Conservation (phyloP, 2,797 vertebrate genomes). For the Propithecus deckenii region DNA sequence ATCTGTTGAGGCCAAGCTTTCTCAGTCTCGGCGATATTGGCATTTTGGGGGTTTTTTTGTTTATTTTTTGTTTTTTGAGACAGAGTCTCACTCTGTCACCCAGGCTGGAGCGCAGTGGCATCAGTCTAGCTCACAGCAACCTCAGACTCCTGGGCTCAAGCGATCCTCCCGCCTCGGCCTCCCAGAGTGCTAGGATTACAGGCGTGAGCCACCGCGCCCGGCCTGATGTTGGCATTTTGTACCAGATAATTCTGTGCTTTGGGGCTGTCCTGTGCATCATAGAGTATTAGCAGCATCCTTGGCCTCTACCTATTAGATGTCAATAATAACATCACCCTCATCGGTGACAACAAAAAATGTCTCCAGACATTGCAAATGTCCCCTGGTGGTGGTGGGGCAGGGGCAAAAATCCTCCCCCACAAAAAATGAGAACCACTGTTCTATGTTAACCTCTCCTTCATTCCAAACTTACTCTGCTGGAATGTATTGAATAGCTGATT, state of each 20-base stretch:
- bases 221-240: not conserved
- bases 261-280: fast-evolving
- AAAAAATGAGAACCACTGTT: not conserved
- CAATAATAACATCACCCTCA: not conserved
- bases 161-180: too few relatives aligned
- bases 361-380: not conserved
- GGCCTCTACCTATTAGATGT: not conserved
- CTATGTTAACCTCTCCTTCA: not conserved
- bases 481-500: not conserved
- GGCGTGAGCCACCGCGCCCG: too few relatives aligned
- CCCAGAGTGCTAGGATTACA: too few relatives aligned
- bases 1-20: not conserved
- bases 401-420: not conserved
- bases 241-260: too few relatives aligned
- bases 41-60: not conserved
- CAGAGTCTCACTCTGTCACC: too few relatives aligned
- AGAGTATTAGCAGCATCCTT: too few relatives aligned
- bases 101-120: too few relatives aligned
- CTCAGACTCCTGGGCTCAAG: too few relatives aligned
- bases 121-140: too few relatives aligned
- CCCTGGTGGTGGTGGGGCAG: fast-evolving
- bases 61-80: too few relatives aligned
- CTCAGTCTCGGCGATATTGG: not conserved
- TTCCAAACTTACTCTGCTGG: not conserved
- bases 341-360: not conserved